Percentiles rank a stretch among this genome's conserved stretches.
phyloP scores from a whole-genome alignment of 1,140 invertebrate genomes.

The Tetramorium simillimum region DNA sequence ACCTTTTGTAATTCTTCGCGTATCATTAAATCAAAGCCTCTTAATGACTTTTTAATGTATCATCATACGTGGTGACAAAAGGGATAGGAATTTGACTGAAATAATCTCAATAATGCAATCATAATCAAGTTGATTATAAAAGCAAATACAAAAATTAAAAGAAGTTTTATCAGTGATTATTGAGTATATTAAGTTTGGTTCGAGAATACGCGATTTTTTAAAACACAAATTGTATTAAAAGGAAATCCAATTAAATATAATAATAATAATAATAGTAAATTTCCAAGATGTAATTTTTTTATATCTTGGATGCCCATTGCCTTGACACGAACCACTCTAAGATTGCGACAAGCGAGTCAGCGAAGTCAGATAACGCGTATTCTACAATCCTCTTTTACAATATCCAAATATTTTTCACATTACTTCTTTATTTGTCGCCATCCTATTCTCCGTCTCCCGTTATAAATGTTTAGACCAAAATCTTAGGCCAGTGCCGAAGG shows the following conservation, averaged over 20 bases:
- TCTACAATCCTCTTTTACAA: constrained; percentile 3
- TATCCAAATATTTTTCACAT: not conserved
- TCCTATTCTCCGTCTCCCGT: not conserved
- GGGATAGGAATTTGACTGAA: constrained; percentile 9
- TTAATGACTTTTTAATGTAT: constrained; percentile 11
- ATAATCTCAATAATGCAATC: not conserved
- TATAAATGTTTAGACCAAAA: constrained; percentile 71
- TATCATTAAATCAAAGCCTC: not conserved
- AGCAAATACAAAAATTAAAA: not conserved
- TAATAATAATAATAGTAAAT: not conserved
- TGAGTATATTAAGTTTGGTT: not conserved
- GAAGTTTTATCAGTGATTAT: not conserved
- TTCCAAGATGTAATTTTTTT: not conserved
- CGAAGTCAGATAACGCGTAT: constrained; percentile 35
- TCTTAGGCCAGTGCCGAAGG: constrained; percentile 71
- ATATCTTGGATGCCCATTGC: not conserved
- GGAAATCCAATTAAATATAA: constrained; percentile 33
- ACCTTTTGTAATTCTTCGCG: not conserved
- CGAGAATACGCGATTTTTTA: not conserved
- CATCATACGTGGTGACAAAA: not conserved
- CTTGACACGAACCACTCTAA: not conserved
- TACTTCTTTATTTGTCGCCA: not conserved
- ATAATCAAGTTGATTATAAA: constrained; percentile 8
- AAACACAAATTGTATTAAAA: constrained; percentile 7
- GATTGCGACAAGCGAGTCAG: constrained; percentile 32